A percentile compares a stretch with the other conserved stretches of the same genome.
These are phyloP conservation scores for Atlantisia rogersi DNA, from an alignment of 2,113 vertebrate genomes.

Conservation along the genomic window DNA sequence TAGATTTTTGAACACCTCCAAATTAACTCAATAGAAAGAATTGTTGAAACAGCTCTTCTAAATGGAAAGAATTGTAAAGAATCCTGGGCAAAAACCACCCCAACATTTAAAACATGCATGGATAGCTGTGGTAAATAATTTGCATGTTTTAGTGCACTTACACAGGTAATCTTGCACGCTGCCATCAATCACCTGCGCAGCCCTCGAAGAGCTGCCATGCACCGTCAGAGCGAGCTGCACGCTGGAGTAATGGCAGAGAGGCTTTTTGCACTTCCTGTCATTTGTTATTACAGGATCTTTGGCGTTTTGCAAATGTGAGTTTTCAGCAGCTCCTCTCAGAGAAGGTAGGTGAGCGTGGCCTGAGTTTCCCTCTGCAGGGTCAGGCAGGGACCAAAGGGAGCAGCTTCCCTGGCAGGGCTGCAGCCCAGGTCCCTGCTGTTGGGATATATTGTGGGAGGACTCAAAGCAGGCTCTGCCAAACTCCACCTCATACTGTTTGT, in stretches of 20 bases:
- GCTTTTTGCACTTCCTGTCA: background rate
- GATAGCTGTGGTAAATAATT: slow-evolving; percentile 53
- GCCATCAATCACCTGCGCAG: background rate
- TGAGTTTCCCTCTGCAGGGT: background rate
- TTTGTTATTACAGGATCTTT: background rate
- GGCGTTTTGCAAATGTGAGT: background rate
- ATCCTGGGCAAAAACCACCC: background rate
- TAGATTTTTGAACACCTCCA: background rate
- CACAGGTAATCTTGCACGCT: slow-evolving; percentile 22
- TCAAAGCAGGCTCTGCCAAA: background rate
- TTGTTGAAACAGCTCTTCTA: background rate
- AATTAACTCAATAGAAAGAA: background rate
- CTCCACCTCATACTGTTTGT: too few relatives aligned
- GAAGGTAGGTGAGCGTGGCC: background rate
- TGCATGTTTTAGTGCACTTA: slow-evolving; percentile 49
- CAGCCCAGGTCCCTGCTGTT: background rate
- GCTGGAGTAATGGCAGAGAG: background rate
- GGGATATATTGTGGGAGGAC: background rate
- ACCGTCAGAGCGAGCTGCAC: background rate
- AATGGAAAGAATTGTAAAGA: background rate
- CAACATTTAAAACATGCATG: background rate
- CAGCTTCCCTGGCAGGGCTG: background rate
- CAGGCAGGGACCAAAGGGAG: background rate
- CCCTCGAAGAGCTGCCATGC: background rate
- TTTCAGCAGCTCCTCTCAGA: background rate